Evolutionary conservation across 2,113 vertebrate species (phyloP).

Genomic region (Rhinichthys klamathensis): DNA sequence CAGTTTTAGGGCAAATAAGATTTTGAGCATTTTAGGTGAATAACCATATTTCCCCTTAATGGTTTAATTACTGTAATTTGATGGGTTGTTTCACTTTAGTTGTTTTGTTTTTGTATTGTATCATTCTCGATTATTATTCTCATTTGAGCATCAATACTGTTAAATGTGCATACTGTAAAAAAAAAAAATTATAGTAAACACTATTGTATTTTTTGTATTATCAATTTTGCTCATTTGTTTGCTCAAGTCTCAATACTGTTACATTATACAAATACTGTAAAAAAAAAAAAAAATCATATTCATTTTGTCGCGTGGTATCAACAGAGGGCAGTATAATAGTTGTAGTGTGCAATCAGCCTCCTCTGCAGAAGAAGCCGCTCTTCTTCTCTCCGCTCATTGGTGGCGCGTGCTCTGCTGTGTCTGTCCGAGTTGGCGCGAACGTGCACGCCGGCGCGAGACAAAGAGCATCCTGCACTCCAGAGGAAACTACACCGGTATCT

Average conservation of each 20-base stretch:
- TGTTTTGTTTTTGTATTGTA: no score
- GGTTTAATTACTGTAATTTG: neutral
- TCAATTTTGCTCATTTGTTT: neutral
- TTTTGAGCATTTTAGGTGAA: no score
- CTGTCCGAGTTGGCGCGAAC: constrained; percentile 65
- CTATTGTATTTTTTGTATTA: neutral
- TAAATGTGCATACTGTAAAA: neutral
- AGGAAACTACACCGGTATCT: constrained; percentile 5
- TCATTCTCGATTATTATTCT: neutral
- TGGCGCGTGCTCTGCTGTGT: constrained; percentile 29
- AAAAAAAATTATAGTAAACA: neutral
- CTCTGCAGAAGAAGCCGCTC: constrained; percentile 8
- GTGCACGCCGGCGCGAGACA: constrained; percentile 60
- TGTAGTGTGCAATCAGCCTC: neutral
- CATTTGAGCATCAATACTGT: neutral
- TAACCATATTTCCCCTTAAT: no score
- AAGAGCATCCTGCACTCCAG: constrained; percentile 53
- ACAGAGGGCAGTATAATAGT: neutral
- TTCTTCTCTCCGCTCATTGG: constrained; percentile 55
- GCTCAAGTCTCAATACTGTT: neutral
- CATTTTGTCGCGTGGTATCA: neutral
- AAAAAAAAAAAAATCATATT: no score
- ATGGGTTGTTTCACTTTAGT: neutral
- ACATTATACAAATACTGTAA: neutral
- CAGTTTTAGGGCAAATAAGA: no score